phyloP scores from a whole-genome alignment of 2,797 vertebrate genomes.

The Percopsis omiscomaycus region DNA sequence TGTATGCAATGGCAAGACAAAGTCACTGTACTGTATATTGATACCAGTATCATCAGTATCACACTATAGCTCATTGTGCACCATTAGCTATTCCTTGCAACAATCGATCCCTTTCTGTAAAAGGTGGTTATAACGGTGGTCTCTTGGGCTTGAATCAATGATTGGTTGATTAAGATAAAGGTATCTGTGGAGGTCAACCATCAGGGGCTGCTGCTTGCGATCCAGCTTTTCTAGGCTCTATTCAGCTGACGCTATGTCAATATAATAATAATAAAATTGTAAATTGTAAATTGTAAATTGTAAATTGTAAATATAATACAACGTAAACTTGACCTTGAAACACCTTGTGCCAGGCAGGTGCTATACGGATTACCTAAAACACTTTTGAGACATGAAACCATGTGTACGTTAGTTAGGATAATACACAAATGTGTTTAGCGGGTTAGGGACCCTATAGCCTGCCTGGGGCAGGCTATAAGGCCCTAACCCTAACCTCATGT shows the following conservation, averaged over 20 bases:
- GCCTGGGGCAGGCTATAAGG: too few relatives aligned
- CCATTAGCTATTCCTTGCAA: not conserved
- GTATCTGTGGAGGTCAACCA: slow-evolving; percentile 58
- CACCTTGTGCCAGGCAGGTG: too few relatives aligned
- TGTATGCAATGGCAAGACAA: not conserved
- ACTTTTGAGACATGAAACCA: too few relatives aligned
- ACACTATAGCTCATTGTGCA: not conserved
- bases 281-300: too few relatives aligned
- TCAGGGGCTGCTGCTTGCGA: slow-evolving; percentile 41
- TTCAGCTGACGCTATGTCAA: too few relatives aligned
- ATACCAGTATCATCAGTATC: not conserved
- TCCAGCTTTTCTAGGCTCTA: slow-evolving; percentile 65
- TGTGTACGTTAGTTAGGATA: too few relatives aligned
- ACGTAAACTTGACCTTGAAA: not conserved
- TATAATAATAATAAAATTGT: too few relatives aligned
- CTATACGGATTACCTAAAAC: too few relatives aligned
- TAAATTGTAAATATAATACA: not conserved
- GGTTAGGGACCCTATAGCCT: too few relatives aligned
- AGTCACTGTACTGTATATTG: not conserved
- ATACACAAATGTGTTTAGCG: too few relatives aligned
- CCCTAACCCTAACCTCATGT: too few relatives aligned
- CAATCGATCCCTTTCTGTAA: slow-evolving; percentile 6
- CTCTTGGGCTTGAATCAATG: slow-evolving; percentile 15
- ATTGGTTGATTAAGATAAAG: slow-evolving; percentile 62
- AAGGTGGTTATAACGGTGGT: not conserved